phyloP scores from a whole-genome alignment of 2,113 vertebrate genomes.

The Oreochromis niloticus region DNA sequence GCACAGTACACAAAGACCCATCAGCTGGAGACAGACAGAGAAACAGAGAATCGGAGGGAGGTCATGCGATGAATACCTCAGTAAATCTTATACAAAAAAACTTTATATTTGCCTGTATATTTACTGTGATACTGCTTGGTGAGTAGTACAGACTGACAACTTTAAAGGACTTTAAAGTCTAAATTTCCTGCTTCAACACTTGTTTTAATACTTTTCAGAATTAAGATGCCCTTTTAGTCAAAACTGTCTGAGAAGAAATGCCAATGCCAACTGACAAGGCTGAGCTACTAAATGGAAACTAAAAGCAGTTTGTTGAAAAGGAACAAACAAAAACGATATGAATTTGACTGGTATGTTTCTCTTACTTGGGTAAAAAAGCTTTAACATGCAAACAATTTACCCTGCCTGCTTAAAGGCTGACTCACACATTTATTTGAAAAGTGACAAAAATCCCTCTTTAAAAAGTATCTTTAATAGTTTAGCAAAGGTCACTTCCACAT shows the following conservation, averaged over 20 bases:
- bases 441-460: background rate
- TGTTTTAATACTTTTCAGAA: background rate
- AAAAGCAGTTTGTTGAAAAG: background rate
- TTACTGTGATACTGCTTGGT: background rate
- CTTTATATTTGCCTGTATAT: background rate
- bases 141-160: background rate
- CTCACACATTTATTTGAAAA: background rate
- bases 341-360: background rate
- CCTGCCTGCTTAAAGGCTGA: background rate
- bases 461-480: background rate
- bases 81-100: background rate
- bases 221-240: background rate
- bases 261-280: background rate
- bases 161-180: background rate
- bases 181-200: background rate
- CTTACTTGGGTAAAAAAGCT: background rate
- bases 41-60: background rate
- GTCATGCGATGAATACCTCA: background rate
- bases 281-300: background rate
- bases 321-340: background rate
- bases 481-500: background rate
- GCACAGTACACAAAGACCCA: slow-evolving; percentile 81
- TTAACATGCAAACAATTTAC: background rate
- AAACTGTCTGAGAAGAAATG: background rate
- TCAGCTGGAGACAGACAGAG: slow-evolving; percentile 57